Evolutionary conservation across 2,113 vertebrate species (phyloP), one percentile per base, ranked within the genome.

Genomic region (Lamprologus lemairii): DNA sequence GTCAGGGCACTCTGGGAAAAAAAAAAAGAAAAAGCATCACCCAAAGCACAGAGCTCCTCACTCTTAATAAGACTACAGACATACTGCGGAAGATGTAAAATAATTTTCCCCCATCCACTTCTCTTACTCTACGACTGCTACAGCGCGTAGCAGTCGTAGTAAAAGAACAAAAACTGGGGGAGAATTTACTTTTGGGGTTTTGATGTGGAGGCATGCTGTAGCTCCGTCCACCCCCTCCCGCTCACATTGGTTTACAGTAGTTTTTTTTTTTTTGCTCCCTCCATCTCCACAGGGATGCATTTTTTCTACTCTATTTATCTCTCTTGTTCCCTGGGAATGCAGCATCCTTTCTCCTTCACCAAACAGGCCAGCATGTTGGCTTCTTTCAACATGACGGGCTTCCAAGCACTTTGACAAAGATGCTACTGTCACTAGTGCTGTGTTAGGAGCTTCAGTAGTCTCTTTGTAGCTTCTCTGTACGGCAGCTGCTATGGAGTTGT

Each of bases 11-110:
- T 26, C 71, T 58, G 12, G 16, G 68, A 28, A 86, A 26, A 71
- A 71, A 21, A 86, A 68, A 51, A 42, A 71, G 80, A 89, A 37
- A 89, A 87, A 81, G 88, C 88, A 94, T 90, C 90, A 88, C 87
- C 91, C 89, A 81, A 82, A 87, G 86, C 47, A 85, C 86, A 89
- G 83, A 90, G 92, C 89, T 88, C 87, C 90, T 95, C 87, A 89
- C 93, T 81, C 88, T 89, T 94, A 94, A 94, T 94, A 95, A 94
- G 94, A 92, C 91, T 94, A 87, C 87, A 94, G 75, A 94, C 87
- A 88, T 81, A 92, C 91, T 92, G 92, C 81, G 86, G 89, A 90
- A 93, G 89, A 93, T 95, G 87, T 90, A 86, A 92, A 91, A 91
- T 90, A 87, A 21, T 85, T 71, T 68, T 1, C 2, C 12, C 26